A percentile compares a stretch with the other conserved stretches of the same genome.
phyloP scores from a whole-genome alignment of 2,797 vertebrate genomes.

The Dendrocincla fuliginosa region DNA sequence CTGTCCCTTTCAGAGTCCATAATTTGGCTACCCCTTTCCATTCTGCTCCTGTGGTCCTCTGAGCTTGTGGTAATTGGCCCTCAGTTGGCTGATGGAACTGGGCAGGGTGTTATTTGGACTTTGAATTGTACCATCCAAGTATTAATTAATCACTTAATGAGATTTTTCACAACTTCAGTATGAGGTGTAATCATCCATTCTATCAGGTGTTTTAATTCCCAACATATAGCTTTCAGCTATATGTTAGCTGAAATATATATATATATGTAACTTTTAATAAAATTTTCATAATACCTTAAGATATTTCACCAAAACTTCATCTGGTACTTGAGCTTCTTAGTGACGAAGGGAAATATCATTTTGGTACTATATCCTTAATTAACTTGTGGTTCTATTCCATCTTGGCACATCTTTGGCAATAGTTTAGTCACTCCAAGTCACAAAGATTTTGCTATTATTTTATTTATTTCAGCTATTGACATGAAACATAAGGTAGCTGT shows the following conservation, averaged over 20 bases:
- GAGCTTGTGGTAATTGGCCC: neutral
- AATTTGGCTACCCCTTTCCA: neutral
- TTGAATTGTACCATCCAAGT: neutral
- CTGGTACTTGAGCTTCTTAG: neutral
- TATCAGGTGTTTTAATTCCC: neutral
- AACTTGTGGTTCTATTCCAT: neutral
- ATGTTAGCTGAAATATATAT: too few relatives aligned
- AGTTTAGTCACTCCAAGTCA: neutral
- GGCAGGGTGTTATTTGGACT: neutral
- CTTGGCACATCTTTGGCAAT: neutral
- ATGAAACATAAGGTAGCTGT: neutral
- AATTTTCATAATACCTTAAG: neutral
- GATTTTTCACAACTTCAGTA: neutral
- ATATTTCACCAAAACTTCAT: neutral
- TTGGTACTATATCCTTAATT: neutral
- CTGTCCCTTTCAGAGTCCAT: neutral
- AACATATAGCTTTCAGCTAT: neutral
- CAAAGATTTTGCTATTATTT: neutral
- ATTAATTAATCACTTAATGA: neutral
- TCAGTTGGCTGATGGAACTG: neutral
- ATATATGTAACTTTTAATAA: neutral
- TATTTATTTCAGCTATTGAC: neutral
- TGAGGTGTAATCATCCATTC: neutral
- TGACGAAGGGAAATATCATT: neutral
- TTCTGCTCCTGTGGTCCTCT: neutral